These are phyloP conservation scores for Drosophila takahashii DNA, from an alignment of 1,140 invertebrate species.

Conservation along the genomic window DNA sequence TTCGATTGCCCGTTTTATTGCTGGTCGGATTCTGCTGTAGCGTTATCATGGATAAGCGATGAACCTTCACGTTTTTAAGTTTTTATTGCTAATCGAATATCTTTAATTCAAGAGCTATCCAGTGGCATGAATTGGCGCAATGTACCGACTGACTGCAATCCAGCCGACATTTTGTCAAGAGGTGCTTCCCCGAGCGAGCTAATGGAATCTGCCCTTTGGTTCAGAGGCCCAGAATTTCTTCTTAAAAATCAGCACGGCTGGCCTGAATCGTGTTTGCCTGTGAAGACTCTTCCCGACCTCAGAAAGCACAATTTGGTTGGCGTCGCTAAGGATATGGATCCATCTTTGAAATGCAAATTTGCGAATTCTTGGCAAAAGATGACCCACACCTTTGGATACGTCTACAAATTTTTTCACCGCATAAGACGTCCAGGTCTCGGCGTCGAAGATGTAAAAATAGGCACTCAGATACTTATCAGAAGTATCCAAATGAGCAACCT, in stretches of 20 bases:
- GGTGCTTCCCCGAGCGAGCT: not conserved
- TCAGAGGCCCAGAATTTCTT: not conserved
- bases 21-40: no score
- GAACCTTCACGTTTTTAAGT: not conserved
- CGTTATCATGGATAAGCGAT: no score
- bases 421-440: not conserved
- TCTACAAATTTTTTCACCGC: not conserved
- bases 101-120: not conserved
- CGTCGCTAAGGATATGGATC: no score
- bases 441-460: no score
- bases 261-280: not conserved
- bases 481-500: not conserved
- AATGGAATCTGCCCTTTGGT: not conserved
- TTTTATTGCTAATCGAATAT: not conserved
- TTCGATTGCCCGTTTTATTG: no score
- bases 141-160: not conserved
- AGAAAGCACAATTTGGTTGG: not conserved
- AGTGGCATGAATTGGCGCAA: not conserved
- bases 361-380: no score
- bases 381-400: no score
- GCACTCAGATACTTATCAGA: not conserved
- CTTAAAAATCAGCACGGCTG: not conserved
- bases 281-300: not conserved
- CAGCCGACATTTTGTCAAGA: not conserved
- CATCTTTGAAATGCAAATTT: no score